Evolutionary conservation across 2,797 vertebrate species (phyloP).

Genomic region (Brachyrhaphis roseni): DNA sequence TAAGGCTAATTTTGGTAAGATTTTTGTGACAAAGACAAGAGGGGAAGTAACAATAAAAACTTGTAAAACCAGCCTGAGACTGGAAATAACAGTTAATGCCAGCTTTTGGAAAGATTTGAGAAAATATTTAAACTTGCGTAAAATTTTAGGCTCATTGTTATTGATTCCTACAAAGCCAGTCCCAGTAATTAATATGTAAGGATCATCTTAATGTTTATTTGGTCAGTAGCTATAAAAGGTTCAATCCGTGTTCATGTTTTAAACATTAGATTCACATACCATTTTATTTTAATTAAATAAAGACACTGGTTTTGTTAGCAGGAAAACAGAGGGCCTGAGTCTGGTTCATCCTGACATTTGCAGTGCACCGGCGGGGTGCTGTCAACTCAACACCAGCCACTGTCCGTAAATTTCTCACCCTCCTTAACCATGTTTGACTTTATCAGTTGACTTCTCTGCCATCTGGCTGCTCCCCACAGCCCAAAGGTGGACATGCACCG

Average conservation of each 20-base stretch:
- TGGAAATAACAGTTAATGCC: background rate
- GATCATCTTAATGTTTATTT: background rate
- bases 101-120: background rate
- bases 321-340: constrained; percentile 20
- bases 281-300: background rate
- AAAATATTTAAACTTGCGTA: constrained; percentile 9
- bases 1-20: constrained; percentile 11
- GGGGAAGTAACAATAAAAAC: background rate
- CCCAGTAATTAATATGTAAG: background rate
- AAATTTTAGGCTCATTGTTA: constrained; percentile 3
- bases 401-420: constrained; percentile 54
- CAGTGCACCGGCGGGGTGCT: constrained; percentile 40
- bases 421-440: constrained; percentile 69
- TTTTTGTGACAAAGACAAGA: constrained; percentile 6
- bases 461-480: constrained; percentile 61
- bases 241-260: background rate
- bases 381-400: constrained; percentile 61
- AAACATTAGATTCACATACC: background rate
- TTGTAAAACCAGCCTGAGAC: constrained; percentile 4
- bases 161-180: background rate
- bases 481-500: constrained; percentile 35
- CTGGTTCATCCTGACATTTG: constrained; percentile 38
- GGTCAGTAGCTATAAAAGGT: background rate
- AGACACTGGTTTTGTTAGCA: constrained; percentile 8
- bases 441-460: constrained; percentile 68